Conservation (phyloP, 2,888 invertebrate species). For the Carterocephalus palaemon region DNA sequence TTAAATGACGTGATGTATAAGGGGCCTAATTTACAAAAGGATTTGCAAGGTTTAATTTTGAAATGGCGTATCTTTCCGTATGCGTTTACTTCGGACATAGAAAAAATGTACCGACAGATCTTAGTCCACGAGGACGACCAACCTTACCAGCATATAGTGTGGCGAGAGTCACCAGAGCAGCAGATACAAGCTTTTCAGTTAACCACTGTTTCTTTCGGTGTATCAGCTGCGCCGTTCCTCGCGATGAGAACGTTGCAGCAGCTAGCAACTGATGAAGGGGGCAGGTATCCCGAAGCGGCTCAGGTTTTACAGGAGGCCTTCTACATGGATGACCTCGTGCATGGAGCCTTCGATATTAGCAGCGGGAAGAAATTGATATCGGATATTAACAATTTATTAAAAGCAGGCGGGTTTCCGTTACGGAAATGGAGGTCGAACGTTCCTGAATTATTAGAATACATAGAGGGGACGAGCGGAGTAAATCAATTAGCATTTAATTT, state of each 20-base stretch:
- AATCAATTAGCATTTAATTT: slow-evolving; percentile 10
- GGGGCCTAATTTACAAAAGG: slow-evolving; percentile 30
- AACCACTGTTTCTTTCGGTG: slow-evolving; percentile 26
- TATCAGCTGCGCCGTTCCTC: slow-evolving; percentile 20
- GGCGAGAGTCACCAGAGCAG: no score
- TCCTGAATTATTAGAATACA: slow-evolving; percentile 9
- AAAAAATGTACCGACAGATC: slow-evolving; percentile 25
- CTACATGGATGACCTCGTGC: slow-evolving; percentile 35
- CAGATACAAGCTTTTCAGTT: slow-evolving; percentile 9
- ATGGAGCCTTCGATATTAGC: slow-evolving; percentile 28
- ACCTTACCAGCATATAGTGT: slow-evolving; percentile 15
- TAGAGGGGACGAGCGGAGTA: slow-evolving; percentile 18
- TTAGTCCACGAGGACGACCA: slow-evolving; percentile 13
- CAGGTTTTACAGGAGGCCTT: slow-evolving; percentile 27
- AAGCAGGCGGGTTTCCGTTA: slow-evolving; percentile 38
- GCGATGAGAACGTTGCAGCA: slow-evolving; percentile 30
- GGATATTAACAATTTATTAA: slow-evolving; percentile 25
- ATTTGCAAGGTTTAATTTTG: slow-evolving; percentile 19
- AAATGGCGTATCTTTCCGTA: slow-evolving; percentile 23
- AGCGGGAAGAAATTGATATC: slow-evolving; percentile 27
- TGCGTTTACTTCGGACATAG: slow-evolving; percentile 25
- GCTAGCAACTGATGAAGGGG: slow-evolving; percentile 30
- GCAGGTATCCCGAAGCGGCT: slow-evolving; percentile 24
- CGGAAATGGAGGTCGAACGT: slow-evolving; percentile 37
- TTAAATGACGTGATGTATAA: slow-evolving; percentile 31